These are phyloP conservation scores for Xiphorhynchus elegans DNA, from an alignment of 2,113 vertebrate genomes.

Conservation along the genomic window DNA sequence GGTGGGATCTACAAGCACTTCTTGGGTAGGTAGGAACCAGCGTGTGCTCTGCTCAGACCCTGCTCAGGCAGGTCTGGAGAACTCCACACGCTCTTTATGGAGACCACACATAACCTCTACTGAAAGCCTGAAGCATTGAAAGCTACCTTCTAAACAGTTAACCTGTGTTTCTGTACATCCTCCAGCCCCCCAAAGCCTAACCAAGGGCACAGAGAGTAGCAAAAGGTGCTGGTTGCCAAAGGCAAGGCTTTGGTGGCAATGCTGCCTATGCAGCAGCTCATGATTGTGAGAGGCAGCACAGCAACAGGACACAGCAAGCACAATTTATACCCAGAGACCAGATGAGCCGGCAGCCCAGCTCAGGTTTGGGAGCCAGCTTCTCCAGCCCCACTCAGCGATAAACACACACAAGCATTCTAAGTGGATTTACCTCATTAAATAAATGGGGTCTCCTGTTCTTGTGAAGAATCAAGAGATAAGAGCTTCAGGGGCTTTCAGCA, in stretches of 20 bases:
- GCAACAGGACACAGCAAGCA: not conserved
- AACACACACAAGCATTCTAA: not conserved
- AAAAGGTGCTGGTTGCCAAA: not conserved
- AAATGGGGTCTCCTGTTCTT: not conserved
- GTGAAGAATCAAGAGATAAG: not conserved
- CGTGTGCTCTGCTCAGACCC: not conserved
- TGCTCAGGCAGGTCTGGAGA: not conserved
- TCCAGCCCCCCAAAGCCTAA: not conserved
- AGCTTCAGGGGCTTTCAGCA: not conserved
- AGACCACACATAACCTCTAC: not conserved
- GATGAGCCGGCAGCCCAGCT: not conserved
- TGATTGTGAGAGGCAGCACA: not conserved
- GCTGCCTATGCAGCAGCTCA: not conserved
- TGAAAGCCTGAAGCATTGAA: not conserved
- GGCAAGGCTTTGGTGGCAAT: not conserved
- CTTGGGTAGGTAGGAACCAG: not conserved
- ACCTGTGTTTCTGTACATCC: not conserved
- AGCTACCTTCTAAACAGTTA: not conserved
- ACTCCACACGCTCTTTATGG: not conserved
- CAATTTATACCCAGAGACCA: not conserved
- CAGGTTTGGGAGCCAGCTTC: not conserved
- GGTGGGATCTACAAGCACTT: not conserved
- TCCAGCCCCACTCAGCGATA: not conserved
- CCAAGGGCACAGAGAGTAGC: accelerated
- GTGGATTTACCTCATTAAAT: not conserved